phyloP scores from a whole-genome alignment of 2,113 vertebrate genomes.

The Zosterops lateralis region DNA sequence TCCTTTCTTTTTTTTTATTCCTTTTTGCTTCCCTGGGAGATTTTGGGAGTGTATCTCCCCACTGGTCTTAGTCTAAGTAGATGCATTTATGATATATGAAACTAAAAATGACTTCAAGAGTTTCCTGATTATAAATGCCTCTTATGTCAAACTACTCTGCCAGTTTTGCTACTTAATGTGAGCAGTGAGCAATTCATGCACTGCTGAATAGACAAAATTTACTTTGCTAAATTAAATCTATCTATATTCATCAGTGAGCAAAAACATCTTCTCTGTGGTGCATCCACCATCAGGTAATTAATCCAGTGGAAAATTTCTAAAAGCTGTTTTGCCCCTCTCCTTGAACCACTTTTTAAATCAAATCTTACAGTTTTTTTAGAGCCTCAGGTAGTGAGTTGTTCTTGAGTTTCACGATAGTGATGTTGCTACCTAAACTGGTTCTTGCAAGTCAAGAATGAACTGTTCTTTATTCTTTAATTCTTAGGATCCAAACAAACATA shows the following conservation, averaged over 20 bases:
- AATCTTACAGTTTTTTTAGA: neutral
- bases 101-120: slow-evolving; percentile 35
- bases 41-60: slow-evolving; percentile 23
- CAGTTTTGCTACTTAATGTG: slow-evolving; percentile 36
- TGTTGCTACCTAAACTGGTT: neutral
- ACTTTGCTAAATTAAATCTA: slow-evolving; percentile 64
- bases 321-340: neutral
- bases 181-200: slow-evolving; percentile 54
- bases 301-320: slow-evolving; percentile 54
- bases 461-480: neutral
- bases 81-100: slow-evolving; percentile 46
- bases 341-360: neutral
- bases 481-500: neutral
- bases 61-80: slow-evolving; percentile 25
- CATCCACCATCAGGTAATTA: slow-evolving; percentile 50
- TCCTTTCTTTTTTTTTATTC: neutral
- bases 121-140: slow-evolving; percentile 27
- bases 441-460: neutral
- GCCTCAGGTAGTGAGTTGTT: neutral
- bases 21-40: neutral
- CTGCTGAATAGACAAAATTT: slow-evolving; percentile 52
- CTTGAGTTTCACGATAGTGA: neutral
- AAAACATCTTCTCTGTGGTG: slow-evolving; percentile 19
- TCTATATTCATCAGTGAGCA: slow-evolving; percentile 48
- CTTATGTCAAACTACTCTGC: slow-evolving; percentile 51